Percentiles rank a stretch among this genome's conserved stretches.
phyloP scores from a whole-genome alignment of 2,888 invertebrate genomes.

The Drosophila diplacantha region DNA sequence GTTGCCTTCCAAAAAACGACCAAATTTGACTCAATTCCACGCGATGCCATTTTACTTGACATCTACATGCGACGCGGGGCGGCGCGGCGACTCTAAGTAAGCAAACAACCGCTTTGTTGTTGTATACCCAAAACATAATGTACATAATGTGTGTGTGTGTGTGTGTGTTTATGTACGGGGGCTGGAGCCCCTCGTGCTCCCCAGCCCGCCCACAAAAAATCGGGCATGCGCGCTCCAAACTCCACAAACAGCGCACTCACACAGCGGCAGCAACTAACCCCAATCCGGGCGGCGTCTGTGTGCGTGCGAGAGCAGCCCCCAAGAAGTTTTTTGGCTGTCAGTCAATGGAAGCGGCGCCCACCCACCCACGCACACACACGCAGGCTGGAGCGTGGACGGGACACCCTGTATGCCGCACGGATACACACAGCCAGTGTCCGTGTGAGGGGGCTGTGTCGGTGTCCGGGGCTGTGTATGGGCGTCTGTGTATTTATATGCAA shows the following conservation, averaged over 20 bases:
- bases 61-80: constrained; percentile 32
- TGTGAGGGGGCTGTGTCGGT: constrained; percentile 12
- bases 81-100: constrained; percentile 21
- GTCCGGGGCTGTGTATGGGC: constrained; percentile 3
- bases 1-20: neutral
- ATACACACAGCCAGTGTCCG: constrained; percentile 20
- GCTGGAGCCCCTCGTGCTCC: neutral
- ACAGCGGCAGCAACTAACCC: constrained; percentile 44
- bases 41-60: constrained; percentile 16
- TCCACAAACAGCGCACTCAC: constrained; percentile 55
- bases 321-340: constrained; percentile 71
- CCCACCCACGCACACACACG: constrained; percentile 33
- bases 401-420: constrained; percentile 60
- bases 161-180: constrained; percentile 25
- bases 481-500: constrained; percentile 58
- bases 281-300: constrained; percentile 40
- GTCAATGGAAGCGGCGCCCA: constrained; percentile 65
- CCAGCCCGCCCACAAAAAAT: constrained; percentile 41
- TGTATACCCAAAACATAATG: constrained; percentile 54
- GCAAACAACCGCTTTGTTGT: constrained; percentile 49
- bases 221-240: constrained; percentile 67
- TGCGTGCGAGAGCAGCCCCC: constrained; percentile 58
- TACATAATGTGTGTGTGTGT: constrained; percentile 43
- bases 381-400: constrained; percentile 28
- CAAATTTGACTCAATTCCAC: constrained; percentile 3